Evolutionary conservation across 2,888 invertebrate genomes (phyloP).

Genomic region (Sinohyriopsis cumingii): DNA sequence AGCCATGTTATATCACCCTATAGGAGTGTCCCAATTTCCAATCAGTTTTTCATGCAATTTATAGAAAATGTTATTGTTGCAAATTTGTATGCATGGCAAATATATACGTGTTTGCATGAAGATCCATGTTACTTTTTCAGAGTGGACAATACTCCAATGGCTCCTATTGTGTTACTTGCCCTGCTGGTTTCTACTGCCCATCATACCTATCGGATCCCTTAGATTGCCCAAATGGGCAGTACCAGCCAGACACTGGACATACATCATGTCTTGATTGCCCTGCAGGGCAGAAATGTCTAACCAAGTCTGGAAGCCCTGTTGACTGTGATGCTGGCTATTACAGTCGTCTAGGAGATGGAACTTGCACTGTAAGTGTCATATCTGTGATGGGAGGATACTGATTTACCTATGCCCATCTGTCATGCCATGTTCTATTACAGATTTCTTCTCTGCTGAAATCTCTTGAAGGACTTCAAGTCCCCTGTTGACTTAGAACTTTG

Average conservation of each 20-base stretch:
- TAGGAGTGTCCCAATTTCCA: no score
- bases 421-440: no score
- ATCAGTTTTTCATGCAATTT: no score
- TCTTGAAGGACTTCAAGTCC: no score
- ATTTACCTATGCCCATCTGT: no score
- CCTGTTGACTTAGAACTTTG: no score
- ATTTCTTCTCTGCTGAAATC: no score
- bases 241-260: slow-evolving; percentile 59
- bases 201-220: slow-evolving; percentile 51
- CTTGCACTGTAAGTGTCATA: slow-evolving; percentile 55
- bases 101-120: no score
- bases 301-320: slow-evolving; percentile 41
- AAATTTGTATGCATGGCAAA: no score
- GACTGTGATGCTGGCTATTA: slow-evolving; percentile 61
- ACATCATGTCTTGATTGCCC: slow-evolving; percentile 63
- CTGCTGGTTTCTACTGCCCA: slow-evolving; percentile 62
- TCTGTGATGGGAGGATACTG: not conserved
- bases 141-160: slow-evolving; percentile 63
- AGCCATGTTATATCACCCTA: no score
- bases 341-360: slow-evolving; percentile 55
- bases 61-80: no score
- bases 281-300: slow-evolving; percentile 54
- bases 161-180: slow-evolving; percentile 56
- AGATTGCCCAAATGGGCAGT: slow-evolving; percentile 60
- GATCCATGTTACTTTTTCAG: slow-evolving; percentile 34